These are phyloP conservation scores for Apostichopus parvimensis DNA, from an alignment of 35 echinoderm and acorn worm genomes.

Conservation along the genomic window DNA sequence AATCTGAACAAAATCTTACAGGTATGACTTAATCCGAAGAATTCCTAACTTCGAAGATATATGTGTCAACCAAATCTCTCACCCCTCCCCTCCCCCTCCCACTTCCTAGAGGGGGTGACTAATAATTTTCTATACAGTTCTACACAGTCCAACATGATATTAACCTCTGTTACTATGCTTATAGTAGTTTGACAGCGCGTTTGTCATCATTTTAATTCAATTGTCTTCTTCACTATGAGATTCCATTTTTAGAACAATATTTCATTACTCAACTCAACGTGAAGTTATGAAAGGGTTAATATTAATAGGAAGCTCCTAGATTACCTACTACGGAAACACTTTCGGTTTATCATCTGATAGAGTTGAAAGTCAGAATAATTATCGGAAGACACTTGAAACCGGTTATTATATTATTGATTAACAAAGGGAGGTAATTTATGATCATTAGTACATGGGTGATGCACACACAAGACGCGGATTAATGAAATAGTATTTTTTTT, in stretches of 20 bases:
- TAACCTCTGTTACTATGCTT: no score
- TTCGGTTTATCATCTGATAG: not conserved
- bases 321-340: constrained; percentile 28
- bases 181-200: not conserved
- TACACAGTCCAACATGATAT: no score
- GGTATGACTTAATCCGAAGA: no score
- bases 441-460: no score
- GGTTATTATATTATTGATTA: not conserved
- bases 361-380: not conserved
- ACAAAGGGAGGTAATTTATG: not conserved
- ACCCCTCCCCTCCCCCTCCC: no score
- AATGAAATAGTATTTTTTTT: no score
- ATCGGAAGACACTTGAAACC: not conserved
- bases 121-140: no score
- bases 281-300: not conserved
- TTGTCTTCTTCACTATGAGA: not conserved
- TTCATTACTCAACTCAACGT: constrained; percentile 18
- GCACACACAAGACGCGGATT: no score
- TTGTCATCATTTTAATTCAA: not conserved
- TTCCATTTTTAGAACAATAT: constrained; percentile 22
- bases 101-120: no score
- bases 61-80: no score
- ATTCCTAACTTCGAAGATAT: no score
- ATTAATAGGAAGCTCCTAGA: not conserved
- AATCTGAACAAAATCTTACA: no score